Base-by-base conservation (phyloP, 1,140 invertebrate species). In the Lordiphosa mommai region DNA sequence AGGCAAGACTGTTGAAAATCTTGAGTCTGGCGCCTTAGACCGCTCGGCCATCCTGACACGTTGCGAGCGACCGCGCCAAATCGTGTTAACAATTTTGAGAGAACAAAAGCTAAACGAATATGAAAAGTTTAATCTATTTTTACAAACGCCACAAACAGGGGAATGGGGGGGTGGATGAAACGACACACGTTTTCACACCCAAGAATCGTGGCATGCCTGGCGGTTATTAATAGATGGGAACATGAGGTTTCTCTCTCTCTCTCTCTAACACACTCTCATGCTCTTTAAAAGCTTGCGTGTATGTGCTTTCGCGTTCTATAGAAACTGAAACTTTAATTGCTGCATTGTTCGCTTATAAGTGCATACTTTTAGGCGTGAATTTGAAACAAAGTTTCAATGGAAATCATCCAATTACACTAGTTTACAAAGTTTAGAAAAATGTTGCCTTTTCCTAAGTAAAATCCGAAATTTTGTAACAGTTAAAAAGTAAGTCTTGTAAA, bases 21-120 rank as follows among this genome's bases (percentile, higher is more conserved):
- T 93, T 93, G 92, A 92, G 91, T 92, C 92, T 92, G 91, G 92
- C 92, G 91, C 92, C 92, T 93, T 92, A 92, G 92, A 92, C 92
- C 92, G 91, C 92, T 92, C 91, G 91, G 91, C 91, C 91, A 91
- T 92, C 90, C 91, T 92, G 91, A 92, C 92, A 89, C 41, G 51
- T 70, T 72, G 68, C 56, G 56, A 57, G 47, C 30, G 14, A 13
- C 3, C 2, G 91, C 90, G 90, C 91, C 91, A 92, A 92, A 91
- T 90, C 91, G 90, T 90, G 89, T 89, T 89, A 88, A 88, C 9
- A 30, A 12, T 33, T 27, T 29, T 4, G 34, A 10, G 34, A 10
- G 16, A 30, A 8, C 5, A 8, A 29, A 4, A 7, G 32, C 10
- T 8, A 1, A 23, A 4, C 20, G 20, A 23, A 23, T 1, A 23